Conservation (phyloP, 2,888 invertebrate genomes). For the Ormyrus pomaceus region DNA sequence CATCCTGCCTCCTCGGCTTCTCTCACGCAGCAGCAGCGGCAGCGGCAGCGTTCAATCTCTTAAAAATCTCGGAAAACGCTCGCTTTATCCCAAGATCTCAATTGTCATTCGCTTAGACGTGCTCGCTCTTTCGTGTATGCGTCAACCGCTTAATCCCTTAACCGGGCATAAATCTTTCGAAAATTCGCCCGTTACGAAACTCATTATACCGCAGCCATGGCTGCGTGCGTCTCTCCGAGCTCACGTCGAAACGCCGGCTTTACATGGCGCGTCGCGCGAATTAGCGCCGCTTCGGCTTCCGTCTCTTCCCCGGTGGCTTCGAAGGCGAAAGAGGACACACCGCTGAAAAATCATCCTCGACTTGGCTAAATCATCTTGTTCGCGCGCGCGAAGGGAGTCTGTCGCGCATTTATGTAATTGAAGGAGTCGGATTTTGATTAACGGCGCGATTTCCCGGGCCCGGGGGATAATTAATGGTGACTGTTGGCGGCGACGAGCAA, state of each 20-base stretch:
- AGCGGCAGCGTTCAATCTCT: too few species aligned
- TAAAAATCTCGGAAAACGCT: too few species aligned
- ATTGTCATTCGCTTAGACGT: not conserved
- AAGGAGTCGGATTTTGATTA: slow-evolving; percentile 24
- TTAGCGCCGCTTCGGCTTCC: slow-evolving; percentile 16
- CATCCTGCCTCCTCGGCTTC: too few species aligned
- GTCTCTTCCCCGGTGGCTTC: slow-evolving; percentile 1
- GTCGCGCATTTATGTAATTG: slow-evolving; percentile 15
- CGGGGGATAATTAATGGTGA: not conserved
- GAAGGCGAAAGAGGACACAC: not conserved
- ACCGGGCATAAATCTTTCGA: slow-evolving; percentile 6
- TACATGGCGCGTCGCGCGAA: slow-evolving; percentile 9
- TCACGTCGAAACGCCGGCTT: not conserved
- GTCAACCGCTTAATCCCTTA: slow-evolving; percentile 24
- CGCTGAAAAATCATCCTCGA: not conserved
- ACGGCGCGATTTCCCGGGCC: not conserved
- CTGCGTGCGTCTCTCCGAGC: too few species aligned
- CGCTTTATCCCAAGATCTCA: slow-evolving; percentile 6
- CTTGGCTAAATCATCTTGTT: not conserved
- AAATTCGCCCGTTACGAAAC: slow-evolving; percentile 33
- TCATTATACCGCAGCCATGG: not conserved
- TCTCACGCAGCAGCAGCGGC: too few species aligned
- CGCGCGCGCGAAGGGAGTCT: not conserved
- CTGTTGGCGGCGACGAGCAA: too few species aligned
- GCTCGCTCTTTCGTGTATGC: not conserved